Conservation (phyloP, 2,888 invertebrate genomes). For the Nephrotoma appendiculata region DNA sequence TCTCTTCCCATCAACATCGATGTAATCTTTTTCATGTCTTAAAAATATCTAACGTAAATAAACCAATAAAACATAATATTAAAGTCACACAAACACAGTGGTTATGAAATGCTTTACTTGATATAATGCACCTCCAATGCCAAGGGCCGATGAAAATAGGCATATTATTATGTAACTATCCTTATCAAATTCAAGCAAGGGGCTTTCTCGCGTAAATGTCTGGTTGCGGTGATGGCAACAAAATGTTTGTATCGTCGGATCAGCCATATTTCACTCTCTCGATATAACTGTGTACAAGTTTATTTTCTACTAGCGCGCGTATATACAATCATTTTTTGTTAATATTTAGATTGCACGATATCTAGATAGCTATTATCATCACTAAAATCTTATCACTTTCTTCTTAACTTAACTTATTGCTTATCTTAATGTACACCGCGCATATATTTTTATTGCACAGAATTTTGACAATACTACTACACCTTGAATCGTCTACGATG, state of each 20-base stretch:
- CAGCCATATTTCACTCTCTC: slow-evolving; percentile 43
- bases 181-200: slow-evolving; percentile 60
- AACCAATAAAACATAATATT: background rate
- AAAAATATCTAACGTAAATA: slow-evolving; percentile 44
- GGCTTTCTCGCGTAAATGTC: slow-evolving; percentile 41
- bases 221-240: slow-evolving; percentile 57
- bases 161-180: slow-evolving; percentile 60
- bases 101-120: slow-evolving; percentile 41
- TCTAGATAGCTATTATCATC: background rate
- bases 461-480: background rate
- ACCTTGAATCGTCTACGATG: background rate
- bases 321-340: background rate
- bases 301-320: background rate
- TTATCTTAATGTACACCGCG: background rate
- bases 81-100: background rate
- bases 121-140: slow-evolving; percentile 60
- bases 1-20: slow-evolving; percentile 37
- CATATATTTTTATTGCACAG: background rate
- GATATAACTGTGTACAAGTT: background rate
- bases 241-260: slow-evolving; percentile 55
- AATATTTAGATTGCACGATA: background rate
- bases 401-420: background rate
- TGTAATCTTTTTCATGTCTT: slow-evolving; percentile 35
- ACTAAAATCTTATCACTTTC: background rate
- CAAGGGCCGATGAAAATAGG: slow-evolving; percentile 54